These are phyloP conservation scores for Acrocyrtus sp. DNA, from an alignment of 2,888 invertebrate species.

Conservation along the genomic window DNA sequence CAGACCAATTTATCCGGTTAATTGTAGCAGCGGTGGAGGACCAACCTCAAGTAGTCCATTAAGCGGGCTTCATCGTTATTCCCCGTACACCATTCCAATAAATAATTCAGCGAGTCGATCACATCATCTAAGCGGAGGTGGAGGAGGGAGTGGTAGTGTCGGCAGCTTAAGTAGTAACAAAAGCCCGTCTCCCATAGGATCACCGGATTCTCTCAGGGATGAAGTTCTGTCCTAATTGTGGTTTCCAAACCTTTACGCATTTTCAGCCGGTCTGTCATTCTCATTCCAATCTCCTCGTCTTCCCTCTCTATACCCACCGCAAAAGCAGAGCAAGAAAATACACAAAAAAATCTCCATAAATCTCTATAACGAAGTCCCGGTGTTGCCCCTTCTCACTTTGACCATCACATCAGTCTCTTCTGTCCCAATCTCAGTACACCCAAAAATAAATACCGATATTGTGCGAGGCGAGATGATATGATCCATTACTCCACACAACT, in stretches of 20 bases:
- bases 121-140: slow-evolving; percentile 45
- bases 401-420: too few species aligned
- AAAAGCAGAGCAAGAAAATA: slow-evolving; percentile 4
- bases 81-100: slow-evolving; percentile 66
- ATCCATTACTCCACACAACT: slow-evolving; percentile 29
- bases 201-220: slow-evolving; percentile 62
- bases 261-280: slow-evolving; percentile 8
- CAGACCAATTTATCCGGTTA: slow-evolving; percentile 63
- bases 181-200: slow-evolving; percentile 62
- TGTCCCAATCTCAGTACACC: too few species aligned
- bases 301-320: background rate
- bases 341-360: too few species aligned
- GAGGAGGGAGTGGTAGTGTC: slow-evolving; percentile 40
- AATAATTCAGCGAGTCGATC: slow-evolving; percentile 57
- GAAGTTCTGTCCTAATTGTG: slow-evolving; percentile 60
- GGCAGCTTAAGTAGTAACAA: slow-evolving; percentile 51
- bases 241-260: slow-evolving; percentile 40
- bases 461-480: slow-evolving; percentile 13
- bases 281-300: background rate
- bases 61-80: slow-evolving; percentile 67
- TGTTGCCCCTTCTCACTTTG: slow-evolving; percentile 15
- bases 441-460: too few species aligned
- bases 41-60: slow-evolving; percentile 50
- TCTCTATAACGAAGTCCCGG: slow-evolving; percentile 15
- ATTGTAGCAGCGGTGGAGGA: slow-evolving; percentile 49